Base-by-base conservation (phyloP, 1,140 invertebrate genomes). In the Ceratina australensis region DNA sequence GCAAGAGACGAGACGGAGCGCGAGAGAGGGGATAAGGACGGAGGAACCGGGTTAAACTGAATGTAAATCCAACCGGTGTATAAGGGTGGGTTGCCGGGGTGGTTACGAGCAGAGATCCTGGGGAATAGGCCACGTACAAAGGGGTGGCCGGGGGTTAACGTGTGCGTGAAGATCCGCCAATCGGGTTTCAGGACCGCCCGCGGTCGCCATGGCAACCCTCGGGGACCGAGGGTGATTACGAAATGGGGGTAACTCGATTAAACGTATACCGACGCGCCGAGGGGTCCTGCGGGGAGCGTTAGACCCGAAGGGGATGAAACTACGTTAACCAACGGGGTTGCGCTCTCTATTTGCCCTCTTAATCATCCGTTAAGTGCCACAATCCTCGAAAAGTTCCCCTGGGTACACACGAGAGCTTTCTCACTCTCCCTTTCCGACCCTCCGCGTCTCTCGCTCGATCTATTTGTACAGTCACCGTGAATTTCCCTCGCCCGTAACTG, bases 161-260 rank as follows among this genome's bases (percentile, higher is more conserved):
- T 81, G 80, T 75, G 83, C 85, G 78, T 84, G 56, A 54, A 67
- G 85, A 86, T 82, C 85, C 61, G 52, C 85, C 85, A 86, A 86
- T 87, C 82, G 75, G 73, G 22, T 64, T 69, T 75, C 82, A 76
- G 85, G 82, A 82, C 76, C 77, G 86, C 85, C 69, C 65, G 76
- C 71, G 83, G 90, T 92, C 86, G 75, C 87, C 89, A 90, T 90
- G 87, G 89, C 81, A 80, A 89, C 90, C 80, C 74, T 84, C 80
- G 78, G 80, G 83, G 76, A 78, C 63, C 20, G 67, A 77, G 63
- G 76, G 76, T 54, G 83, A 84, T 79, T 83, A 84, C 74, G 72
- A 75, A 78, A 85, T 84, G 83, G 79, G 83, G 83, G 82, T 84
- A 84, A 84, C 84, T 84, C 84, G 84, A 85, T 85, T 83, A 87